Evolutionary conservation across 1,140 invertebrate species (phyloP), one percentile per base, ranked within the genome.

Genomic region (Caenorhabditis tropicalis): DNA sequence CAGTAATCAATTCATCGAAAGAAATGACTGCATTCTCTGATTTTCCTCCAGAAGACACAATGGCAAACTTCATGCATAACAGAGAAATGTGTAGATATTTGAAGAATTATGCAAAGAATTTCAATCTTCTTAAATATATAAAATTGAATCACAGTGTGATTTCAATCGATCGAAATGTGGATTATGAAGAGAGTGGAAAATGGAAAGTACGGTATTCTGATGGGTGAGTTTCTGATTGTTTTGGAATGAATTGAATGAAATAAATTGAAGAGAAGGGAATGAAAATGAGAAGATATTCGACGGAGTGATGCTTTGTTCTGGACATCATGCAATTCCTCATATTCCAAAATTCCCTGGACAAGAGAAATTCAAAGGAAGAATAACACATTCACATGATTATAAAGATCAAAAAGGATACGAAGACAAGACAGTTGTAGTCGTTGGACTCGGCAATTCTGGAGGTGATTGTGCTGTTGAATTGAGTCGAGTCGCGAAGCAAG

Each of bases 391-490:
- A 0, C 91, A 92, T 81, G 87, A 89, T 10, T 92, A 92, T 86
- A 90, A 91, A 79, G 87, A 87, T 70, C 88, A 88, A 10, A 82
- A 70, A 43, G 90, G 82, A 9, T 92, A 89, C 81, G 89, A 91
- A 33, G 90, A 91, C 43, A 91, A 92, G 79, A 87, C 84, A 9
- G 91, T 92, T n/a, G 86, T 92, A 2, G 91, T 92, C 24, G 87
- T 93, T 39, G 93, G 93, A 27, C 89, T 93, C 33, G 93, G 93
- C 7, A 93, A 93, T 87, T 93, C 93, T 6, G 93, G 91, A 21
- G 92, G 90, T 4, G 92, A 93, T 87, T 91, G 92, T 15, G 93
- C 92, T 19, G 92, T 92, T 6, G 93, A 93, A 83, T 80, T 93
- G 9, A 91, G 90, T 79, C 88, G 89, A 56, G 87, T 92, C 9